These are phyloP conservation scores for Ophion obscuratus DNA, from an alignment of 2,888 invertebrate species.

Conservation along the genomic window DNA sequence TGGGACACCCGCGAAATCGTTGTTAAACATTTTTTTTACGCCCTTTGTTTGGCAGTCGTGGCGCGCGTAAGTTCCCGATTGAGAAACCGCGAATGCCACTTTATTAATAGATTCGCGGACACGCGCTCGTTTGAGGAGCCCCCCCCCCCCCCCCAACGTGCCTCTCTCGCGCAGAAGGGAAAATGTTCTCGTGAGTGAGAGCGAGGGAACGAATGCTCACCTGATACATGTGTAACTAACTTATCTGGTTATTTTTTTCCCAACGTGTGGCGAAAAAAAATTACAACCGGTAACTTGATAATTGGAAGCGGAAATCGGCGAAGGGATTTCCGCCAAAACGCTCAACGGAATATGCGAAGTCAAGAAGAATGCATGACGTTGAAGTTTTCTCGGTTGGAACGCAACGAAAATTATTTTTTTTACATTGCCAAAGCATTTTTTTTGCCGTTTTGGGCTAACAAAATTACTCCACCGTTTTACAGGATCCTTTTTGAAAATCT, in stretches of 20 bases:
- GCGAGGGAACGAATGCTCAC: background rate
- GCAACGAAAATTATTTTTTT: too few species aligned
- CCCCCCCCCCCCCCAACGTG: background rate
- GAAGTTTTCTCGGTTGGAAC: too few species aligned
- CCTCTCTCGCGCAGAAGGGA: background rate
- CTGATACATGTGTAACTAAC: background rate
- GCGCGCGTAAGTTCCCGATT: constrained; percentile 25
- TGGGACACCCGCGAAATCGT: too few species aligned
- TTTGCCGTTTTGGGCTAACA: too few species aligned
- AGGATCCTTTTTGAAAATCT: too few species aligned
- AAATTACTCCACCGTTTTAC: too few species aligned
- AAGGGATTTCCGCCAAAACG: background rate
- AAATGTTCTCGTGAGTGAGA: background rate
- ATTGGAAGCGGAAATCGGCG: background rate
- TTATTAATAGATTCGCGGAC: constrained; percentile 58
- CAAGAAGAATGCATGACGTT: background rate
- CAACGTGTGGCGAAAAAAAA: background rate
- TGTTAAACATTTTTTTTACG: background rate
- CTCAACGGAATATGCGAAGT: background rate
- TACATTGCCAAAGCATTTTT: too few species aligned
- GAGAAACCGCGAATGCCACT: constrained; percentile 47
- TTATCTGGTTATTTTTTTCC: background rate
- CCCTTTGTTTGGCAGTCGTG: background rate
- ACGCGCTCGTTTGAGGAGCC: constrained; percentile 1
- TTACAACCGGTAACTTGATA: background rate